phyloP scores from a whole-genome alignment of 2,888 invertebrate species.

The Phengaris arion region DNA sequence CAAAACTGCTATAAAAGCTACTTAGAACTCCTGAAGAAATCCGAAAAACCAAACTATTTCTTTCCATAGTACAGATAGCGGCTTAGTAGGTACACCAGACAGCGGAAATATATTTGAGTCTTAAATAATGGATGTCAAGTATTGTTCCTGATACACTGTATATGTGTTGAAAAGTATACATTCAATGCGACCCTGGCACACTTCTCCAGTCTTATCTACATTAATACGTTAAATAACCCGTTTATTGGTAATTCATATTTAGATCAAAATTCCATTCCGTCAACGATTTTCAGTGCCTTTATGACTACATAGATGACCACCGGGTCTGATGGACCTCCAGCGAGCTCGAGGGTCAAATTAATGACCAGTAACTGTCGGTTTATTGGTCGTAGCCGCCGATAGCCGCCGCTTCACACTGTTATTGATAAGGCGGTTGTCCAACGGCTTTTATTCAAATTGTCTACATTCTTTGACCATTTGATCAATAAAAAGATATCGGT shows the following conservation, averaged over 20 bases:
- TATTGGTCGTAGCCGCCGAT: neutral
- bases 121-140: too few relatives aligned
- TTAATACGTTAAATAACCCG: neutral
- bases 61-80: neutral
- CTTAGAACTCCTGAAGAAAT: neutral
- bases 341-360: neutral
- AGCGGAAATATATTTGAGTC: too few relatives aligned
- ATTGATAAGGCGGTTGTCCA: neutral
- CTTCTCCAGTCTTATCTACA: neutral
- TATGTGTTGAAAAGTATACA: too few relatives aligned
- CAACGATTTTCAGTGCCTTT: too few relatives aligned
- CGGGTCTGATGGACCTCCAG: neutral
- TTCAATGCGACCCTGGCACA: too few relatives aligned
- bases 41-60: neutral
- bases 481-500: neutral
- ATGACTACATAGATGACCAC: neutral
- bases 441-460: constrained; percentile 12
- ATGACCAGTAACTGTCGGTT: neutral
- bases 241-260: constrained; percentile 12
- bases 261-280: neutral
- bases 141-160: too few relatives aligned
- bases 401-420: neutral
- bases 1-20: neutral
- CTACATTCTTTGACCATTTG: neutral
- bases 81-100: too few relatives aligned